Evolutionary conservation across 1,140 invertebrate species (phyloP).

Genomic region (Musca domestica): DNA sequence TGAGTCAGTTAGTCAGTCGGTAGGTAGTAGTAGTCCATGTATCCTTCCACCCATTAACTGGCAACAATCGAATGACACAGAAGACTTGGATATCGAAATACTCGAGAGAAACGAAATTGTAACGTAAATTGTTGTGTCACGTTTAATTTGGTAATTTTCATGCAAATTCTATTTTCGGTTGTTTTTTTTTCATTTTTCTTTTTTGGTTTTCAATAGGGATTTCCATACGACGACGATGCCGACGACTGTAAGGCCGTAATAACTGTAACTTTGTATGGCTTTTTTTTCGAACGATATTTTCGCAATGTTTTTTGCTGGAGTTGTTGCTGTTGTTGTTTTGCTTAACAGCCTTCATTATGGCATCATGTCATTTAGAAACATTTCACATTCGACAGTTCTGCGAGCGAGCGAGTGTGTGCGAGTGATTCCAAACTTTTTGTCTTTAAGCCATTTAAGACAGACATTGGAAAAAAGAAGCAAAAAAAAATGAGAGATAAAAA

Average conservation of each 20-base stretch:
- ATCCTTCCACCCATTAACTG: no score
- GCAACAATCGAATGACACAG: no score
- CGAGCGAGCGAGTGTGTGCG: background rate
- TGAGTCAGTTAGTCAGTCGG: no score
- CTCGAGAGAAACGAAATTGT: background rate
- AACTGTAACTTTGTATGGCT: background rate
- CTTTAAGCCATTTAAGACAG: no score
- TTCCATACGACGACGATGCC: background rate
- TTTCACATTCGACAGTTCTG: constrained; percentile 20
- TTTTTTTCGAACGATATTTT: constrained; percentile 3
- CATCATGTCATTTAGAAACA: constrained; percentile 11
- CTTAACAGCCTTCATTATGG: background rate
- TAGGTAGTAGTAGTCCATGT: no score
- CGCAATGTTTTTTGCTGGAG: no score
- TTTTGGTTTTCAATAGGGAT: background rate
- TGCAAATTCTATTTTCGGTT: constrained; percentile 22
- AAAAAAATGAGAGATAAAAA: background rate
- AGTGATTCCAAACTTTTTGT: background rate
- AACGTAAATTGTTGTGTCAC: constrained; percentile 24
- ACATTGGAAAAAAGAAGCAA: no score
- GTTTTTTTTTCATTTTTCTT: background rate
- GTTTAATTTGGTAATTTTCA: constrained; percentile 24
- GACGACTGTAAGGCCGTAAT: no score
- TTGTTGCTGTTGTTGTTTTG: no score
- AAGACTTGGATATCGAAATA: no score